Conservation (phyloP, 64 coral and sea anemone genomes). For the Montipora cactus region DNA sequence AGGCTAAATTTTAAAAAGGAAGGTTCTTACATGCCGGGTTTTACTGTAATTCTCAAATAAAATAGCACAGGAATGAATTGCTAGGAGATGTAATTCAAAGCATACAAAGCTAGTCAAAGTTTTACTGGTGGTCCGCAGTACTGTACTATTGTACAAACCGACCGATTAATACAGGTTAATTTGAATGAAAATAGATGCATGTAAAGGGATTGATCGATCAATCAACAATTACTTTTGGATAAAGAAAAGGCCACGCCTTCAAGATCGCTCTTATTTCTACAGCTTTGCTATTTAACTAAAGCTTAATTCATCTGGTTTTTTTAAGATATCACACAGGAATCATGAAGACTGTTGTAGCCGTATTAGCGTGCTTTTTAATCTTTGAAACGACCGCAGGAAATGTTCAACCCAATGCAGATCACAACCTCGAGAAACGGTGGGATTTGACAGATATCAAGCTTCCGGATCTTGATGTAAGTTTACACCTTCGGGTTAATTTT, state of each 20-base stretch:
- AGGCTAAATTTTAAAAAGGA: too few relatives aligned
- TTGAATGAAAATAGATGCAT: background rate
- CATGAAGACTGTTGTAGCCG: background rate
- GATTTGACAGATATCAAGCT: background rate
- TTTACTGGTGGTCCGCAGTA: too few relatives aligned
- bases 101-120: too few relatives aligned
- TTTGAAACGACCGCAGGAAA: background rate
- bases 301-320: background rate
- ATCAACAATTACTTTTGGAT: background rate
- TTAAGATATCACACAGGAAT: background rate
- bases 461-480: conserved; percentile 26
- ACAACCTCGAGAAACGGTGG: background rate
- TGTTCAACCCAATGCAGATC: too few relatives aligned
- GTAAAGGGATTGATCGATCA: background rate
- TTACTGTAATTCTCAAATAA: too few relatives aligned
- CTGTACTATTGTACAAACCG: too few relatives aligned
- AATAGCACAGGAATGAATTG: too few relatives aligned
- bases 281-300: background rate
- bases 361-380: background rate
- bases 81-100: too few relatives aligned
- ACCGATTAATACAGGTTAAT: background rate
- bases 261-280: background rate
- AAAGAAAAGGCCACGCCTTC: background rate
- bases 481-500: too few relatives aligned
- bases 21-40: too few relatives aligned